Evolutionary conservation across 2,888 invertebrate species (phyloP), one percentile per base, ranked within the genome.

Genomic region (Nysson spinosus): DNA sequence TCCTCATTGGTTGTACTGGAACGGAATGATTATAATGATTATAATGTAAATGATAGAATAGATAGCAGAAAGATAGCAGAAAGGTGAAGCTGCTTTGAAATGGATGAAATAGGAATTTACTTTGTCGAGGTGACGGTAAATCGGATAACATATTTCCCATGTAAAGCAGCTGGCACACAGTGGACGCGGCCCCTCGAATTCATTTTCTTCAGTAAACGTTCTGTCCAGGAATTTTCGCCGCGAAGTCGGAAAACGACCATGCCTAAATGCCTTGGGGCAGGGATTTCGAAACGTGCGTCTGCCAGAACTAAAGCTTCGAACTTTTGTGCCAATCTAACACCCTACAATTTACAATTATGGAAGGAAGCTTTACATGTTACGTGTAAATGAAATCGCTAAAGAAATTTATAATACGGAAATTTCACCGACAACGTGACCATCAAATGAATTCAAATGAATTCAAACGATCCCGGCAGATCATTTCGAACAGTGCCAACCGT

Each of bases 91-190:
- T n/a, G n/a, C n/a, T n/a, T n/a, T n/a, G n/a, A n/a, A n/a, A n/a
- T n/a, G n/a, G n/a, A n/a, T n/a, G 0, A 1, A 12, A 1, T 6
- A 7, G 30, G 7, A 7, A 49, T 35, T 60, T 74, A 87, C 86
- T 93, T 91, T 44, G 93, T 93, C 0, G 98, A 98, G 0, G 98
- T 98, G 26, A 99, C 93, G 0, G 98, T 97, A 86, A 98, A 99
- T 52, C 96, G 88, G 67, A 98, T 97, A 43, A 98, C 96, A 85
- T 95, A 95, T 84, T 93, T 92, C 0, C 94, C 95, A 83, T 97
- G 97, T 58, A 98, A 91, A 55, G 95, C 94, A 0, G 98, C 97
- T 0, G 98, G 98, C 0, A 99, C 98, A 70, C 97, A 96, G 87
- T 99, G 98, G 4, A 98, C 91, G 75, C 93, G 92, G 4, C 97